These are phyloP conservation scores for Halcyon badia DNA, from an alignment of 2,797 vertebrate species.

Conservation along the genomic window DNA sequence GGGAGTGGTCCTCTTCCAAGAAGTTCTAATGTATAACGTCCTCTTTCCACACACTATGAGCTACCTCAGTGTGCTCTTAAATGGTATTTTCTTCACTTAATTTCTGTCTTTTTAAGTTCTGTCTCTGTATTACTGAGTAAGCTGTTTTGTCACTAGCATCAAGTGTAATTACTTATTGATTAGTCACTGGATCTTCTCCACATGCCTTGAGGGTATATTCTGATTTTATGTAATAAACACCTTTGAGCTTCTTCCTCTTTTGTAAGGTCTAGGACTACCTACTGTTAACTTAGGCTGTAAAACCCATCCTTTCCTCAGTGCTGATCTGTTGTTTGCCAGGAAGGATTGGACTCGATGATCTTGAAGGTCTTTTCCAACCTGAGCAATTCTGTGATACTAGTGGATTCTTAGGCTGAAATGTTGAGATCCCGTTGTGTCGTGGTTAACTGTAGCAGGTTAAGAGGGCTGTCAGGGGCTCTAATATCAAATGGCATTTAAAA, in stretches of 20 bases:
- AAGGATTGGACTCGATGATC: too few relatives aligned
- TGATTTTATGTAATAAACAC: neutral
- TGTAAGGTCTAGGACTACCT: neutral
- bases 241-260: neutral
- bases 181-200: neutral
- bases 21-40: neutral
- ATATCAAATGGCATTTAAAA: neutral
- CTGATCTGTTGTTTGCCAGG: neutral
- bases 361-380: too few relatives aligned
- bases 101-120: constrained; percentile 20
- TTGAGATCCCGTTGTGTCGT: neutral
- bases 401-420: neutral
- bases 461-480: neutral
- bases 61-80: neutral
- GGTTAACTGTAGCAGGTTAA: neutral
- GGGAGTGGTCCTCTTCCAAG: neutral
- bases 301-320: neutral
- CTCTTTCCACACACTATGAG: neutral
- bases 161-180: neutral
- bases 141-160: neutral
- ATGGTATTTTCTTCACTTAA: neutral
- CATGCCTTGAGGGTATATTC: neutral
- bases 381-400: too few relatives aligned
- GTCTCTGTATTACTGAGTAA: neutral
- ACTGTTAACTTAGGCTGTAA: neutral